phyloP scores from a whole-genome alignment of 2,888 invertebrate species.

The Drosophila vallismaia region DNA sequence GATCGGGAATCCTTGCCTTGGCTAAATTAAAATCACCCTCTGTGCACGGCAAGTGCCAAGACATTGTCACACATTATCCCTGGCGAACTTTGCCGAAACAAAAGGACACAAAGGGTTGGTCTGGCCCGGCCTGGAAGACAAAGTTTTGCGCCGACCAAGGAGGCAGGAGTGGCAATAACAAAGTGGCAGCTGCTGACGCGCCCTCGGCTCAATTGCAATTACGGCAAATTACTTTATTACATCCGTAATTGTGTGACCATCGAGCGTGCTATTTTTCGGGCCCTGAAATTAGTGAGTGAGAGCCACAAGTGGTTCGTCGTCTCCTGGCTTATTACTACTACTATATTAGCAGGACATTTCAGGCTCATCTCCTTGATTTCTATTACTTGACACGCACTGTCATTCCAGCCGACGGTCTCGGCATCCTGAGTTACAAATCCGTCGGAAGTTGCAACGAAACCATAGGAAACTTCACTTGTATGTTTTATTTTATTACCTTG shows the following conservation, averaged over 20 bases:
- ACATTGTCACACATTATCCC: conserved; percentile 68
- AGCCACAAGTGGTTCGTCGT: conserved; percentile 74
- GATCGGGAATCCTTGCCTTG: conserved; percentile 9
- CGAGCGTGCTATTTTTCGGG: conserved; percentile 80
- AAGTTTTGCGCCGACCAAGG: conserved; percentile 29
- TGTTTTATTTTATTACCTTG: too few relatives aligned
- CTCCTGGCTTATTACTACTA: conserved; percentile 12
- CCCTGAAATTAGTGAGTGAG: conserved; percentile 59
- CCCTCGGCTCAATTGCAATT: conserved; percentile 82
- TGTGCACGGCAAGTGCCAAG: conserved; percentile 69
- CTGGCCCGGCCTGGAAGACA: conserved; percentile 27
- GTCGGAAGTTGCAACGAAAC: conserved; percentile 43
- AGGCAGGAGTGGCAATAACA: conserved; percentile 29
- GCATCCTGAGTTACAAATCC: conserved; percentile 32
- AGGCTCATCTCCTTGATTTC: conserved; percentile 1
- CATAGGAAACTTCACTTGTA: neutral
- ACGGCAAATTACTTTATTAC: conserved; percentile 84
- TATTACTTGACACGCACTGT: conserved; percentile 9
- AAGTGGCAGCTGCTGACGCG: conserved; percentile 54
- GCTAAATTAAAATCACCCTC: conserved; percentile 77
- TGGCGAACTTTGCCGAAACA: conserved; percentile 35
- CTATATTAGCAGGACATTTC: conserved; percentile 5
- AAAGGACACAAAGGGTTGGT: conserved; percentile 43
- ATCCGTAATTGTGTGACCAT: conserved; percentile 84
- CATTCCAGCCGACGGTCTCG: conserved; percentile 23